Evolutionary conservation across 2,113 vertebrate species (phyloP), one percentile per base, ranked within the genome.

Genomic region (Rhea pennata): DNA sequence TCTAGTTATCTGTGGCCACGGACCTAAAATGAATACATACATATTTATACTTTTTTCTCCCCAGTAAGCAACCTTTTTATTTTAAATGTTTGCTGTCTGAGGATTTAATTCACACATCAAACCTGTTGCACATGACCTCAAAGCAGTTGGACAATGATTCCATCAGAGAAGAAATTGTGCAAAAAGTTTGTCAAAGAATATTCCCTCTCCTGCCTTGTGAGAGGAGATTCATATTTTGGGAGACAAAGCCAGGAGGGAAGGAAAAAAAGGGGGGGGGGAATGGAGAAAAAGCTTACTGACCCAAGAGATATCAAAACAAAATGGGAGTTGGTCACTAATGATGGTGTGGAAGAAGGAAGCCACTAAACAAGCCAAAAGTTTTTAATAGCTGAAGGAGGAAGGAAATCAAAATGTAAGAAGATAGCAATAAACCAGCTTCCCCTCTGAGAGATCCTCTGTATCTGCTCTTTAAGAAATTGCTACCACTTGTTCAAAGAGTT

Each of bases 331-430:
- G 56, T 33, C 53, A 84, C n/a, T 48, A 92, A 61, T 42, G 64
- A 20, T 4, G 3, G 33, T 4, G 3, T 44, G 56, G 65, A 94
- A 94, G 36, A 91, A 88, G 56, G 48, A 93, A 93, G 88, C 76
- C 86, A 93, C 65, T 82, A 29, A 84, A 81, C 27, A 76, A 74
- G 29, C 22, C 46, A 16, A 61, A 67, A 10, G 5, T 39, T 85
- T 81, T 71, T 66, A 93, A 78, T 12, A 95, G 65, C 36, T 88
- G 48, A 88, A 73, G 70, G 44, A 95, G 8, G 26, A 86, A 90
- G 65, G 36, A 78, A 90, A 81, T 67, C 27, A 85, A 91, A 84
- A 56, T 0, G 0, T 51, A 31, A 33, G 56, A 51, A 1, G 9
- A 65, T 4, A 92, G 66, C 54, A 84, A 26, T 66, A 73, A 65